Evolutionary conservation across 2,888 invertebrate species (phyloP), one percentile per base, ranked within the genome.

Genomic region (Lysandra bellargus): DNA sequence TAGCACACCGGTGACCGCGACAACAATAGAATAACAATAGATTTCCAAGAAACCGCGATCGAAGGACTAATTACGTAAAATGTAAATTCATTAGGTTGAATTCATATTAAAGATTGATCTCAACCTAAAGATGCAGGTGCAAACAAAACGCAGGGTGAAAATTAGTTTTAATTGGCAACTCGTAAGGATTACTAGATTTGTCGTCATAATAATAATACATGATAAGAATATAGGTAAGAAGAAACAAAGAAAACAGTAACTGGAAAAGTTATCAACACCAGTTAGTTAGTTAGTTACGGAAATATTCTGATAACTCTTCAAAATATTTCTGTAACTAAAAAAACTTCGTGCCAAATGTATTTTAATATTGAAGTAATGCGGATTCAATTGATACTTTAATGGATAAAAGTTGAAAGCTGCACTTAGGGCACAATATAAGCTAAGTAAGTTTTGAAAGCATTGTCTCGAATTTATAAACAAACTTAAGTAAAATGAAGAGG

Each of bases 401-500:
- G 49, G 23, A 44, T 75, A 75, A 49, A 75, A 75, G 49, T 49
- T 75, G 44, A 75, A 75, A 75, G 75, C 75, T 75, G 49, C 75
- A 75, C 75, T 75, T 75, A 75, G 30, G 30, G 49, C 30, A 53
- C 75, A 53, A 75, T 53, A 75, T 75, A 75, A 75, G 75, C 75
- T 49, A 75, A 75, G 49, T 44, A 75, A 49, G 75, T 75, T 75
- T 53, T 53, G 49, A 49, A 75, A 75, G 74, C 57, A 76, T 76
- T 76, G 23, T 57, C 76, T 76, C 76, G 76, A 76, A 76, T 76
- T 76, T 76, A 76, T 76, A 76, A 33, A 76, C 57, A 76, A 76
- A 76, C 76, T 76, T 76, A 76, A 76, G 76, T 76, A 57, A 53
- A 76, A 76, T 76, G 76, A 76, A 76, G 76, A 75, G 75, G 23